phyloP scores from a whole-genome alignment of 2,797 vertebrate species.

The Adrianichthys oophorus region DNA sequence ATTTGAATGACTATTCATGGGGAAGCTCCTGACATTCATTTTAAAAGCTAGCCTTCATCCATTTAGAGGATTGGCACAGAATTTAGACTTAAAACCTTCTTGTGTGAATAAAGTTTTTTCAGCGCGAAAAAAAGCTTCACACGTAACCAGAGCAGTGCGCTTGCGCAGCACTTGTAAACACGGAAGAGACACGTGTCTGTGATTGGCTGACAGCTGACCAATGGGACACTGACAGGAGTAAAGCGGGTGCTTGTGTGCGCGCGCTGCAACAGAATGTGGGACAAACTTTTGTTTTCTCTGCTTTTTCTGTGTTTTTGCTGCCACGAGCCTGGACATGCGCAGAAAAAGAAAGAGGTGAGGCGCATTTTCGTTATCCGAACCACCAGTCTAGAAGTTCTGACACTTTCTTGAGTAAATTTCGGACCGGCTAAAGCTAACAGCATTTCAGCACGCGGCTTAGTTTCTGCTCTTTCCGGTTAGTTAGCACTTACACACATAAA shows the following conservation, averaged over 20 bases:
- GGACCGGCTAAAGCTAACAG: constrained; percentile 5
- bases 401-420: neutral
- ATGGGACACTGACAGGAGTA: constrained; percentile 63
- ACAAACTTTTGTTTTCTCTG: constrained; percentile 60
- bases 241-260: constrained; percentile 2
- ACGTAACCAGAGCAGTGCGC: too few species aligned
- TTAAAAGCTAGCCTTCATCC: too few species aligned
- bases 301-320: constrained; percentile 40
- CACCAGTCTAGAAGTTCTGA: rapidly evolving
- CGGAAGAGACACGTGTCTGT: neutral
- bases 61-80: too few species aligned
- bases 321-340: constrained; percentile 39
- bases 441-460: neutral
- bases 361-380: neutral
- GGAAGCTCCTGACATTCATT: too few species aligned
- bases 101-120: too few species aligned
- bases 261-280: constrained; percentile 57
- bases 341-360: constrained; percentile 81
- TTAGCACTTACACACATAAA: too few species aligned
- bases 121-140: too few species aligned
- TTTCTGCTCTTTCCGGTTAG: too few species aligned
- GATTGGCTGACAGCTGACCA: constrained; percentile 40
- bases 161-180: too few species aligned
- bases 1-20: too few species aligned
- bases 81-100: too few species aligned